A percentile compares a stretch with the other conserved stretches of the same genome.
Conservation (phyloP, 2,797 vertebrate genomes). For the Tenualosa ilisha region DNA sequence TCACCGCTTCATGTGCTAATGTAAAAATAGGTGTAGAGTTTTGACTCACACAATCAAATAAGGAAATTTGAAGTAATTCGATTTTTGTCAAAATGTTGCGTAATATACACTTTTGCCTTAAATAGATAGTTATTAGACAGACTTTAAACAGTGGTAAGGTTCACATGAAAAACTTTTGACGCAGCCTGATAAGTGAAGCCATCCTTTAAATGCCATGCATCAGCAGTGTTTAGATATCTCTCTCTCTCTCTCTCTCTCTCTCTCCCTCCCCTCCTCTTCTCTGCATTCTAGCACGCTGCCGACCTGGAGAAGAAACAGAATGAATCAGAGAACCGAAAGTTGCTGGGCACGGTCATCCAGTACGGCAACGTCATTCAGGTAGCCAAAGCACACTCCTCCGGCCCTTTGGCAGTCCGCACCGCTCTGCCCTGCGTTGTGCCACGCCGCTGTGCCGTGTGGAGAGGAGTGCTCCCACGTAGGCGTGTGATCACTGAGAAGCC, state of each 20-base stretch:
- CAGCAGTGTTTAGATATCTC: not conserved
- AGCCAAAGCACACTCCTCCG: not conserved
- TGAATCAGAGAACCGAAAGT: constrained; percentile 94
- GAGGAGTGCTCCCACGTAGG: not conserved
- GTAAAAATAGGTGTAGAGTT: no score
- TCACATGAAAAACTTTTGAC: no score
- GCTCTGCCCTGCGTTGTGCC: not conserved
- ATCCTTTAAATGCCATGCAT: not conserved
- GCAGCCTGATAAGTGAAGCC: not conserved
- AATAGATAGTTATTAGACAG: no score
- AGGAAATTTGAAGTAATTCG: no score
- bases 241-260: not conserved
- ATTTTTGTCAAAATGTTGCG: no score
- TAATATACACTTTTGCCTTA: no score
- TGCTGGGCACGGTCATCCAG: constrained; percentile 93
- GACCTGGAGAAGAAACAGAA: constrained; percentile 99
- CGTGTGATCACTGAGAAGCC: not conserved
- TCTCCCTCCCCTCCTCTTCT: not conserved
- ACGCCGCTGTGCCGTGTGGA: not conserved
- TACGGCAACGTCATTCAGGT: constrained; percentile 98
- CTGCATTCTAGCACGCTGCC: constrained; percentile 84
- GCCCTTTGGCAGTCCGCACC: not conserved
- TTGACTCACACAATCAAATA: no score
- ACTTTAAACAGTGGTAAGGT: no score
- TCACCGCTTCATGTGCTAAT: no score